Evolutionary conservation across 30 jellyfish, hydroid and myxozoan species (phyloP), one percentile per base, ranked within the genome.

Genomic region (Clytia hemisphaerica): DNA sequence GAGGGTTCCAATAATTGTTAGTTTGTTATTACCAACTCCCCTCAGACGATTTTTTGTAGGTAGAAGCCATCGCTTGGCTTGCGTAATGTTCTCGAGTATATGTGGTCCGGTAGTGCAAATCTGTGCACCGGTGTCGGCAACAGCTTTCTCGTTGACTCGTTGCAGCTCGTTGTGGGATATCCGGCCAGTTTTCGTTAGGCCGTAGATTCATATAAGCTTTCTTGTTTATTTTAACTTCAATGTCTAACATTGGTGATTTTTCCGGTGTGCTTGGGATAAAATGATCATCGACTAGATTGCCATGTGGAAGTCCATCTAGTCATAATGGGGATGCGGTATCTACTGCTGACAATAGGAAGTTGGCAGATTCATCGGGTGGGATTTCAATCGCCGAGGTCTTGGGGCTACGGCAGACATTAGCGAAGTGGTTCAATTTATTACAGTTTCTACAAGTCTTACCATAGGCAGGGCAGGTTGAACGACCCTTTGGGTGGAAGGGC

Each of bases 261-360:
- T 42, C 19, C 18, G 0, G 0, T 42, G 14, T n/a, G n/a, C n/a
- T n/a, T n/a, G n/a, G n/a, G n/a, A n/a, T n/a, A n/a, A n/a, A n/a
- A n/a, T 12, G 16, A 51, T 51, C 1, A 51, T 0, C 28, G 1
- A 51, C 30, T n/a, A 51, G 10, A 51, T n/a, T 0, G 0, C 66
- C 66, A 31, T 51, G 66, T 51, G 66, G 66, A 12, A 0, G 1
- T 12, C 66, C 66, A 0, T 51, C 66, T 51, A 51, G 66, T 51
- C 66, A 16, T 51, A 51, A 51, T 31, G 28, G 66, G 66, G 66
- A 21, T 51, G 24, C 14, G 0, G 66, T 14, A 51, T 0, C 66
- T 21, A 51, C 24, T 22, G 66, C 10, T 16, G 0, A 51, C 0
- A 51, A 14, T 16, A 51, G 18, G 30, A 51, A 15, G 65, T 50